phyloP scores from a whole-genome alignment of 1,140 invertebrate species.

The Antheraea pernyi region DNA sequence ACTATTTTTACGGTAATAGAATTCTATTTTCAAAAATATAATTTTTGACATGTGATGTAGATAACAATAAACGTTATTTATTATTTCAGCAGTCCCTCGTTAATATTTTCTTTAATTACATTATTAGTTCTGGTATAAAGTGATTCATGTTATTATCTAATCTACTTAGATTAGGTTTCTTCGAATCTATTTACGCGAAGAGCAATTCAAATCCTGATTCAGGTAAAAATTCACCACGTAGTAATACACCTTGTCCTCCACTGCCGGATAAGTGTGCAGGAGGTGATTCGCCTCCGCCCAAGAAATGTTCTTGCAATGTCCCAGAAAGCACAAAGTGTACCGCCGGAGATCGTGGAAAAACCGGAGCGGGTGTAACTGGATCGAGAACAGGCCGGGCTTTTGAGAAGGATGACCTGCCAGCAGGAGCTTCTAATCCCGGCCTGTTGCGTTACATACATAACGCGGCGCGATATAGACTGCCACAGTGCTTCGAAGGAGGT shows the following conservation, averaged over 20 bases:
- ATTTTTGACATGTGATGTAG: background rate
- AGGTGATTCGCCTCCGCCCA: slow-evolving; percentile 39
- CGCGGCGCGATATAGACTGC: slow-evolving; percentile 58
- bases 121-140: background rate
- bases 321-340: slow-evolving; percentile 35
- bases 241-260: slow-evolving; percentile 10
- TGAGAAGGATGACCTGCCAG: slow-evolving; percentile 44
- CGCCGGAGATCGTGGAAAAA: slow-evolving; percentile 56
- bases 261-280: slow-evolving; percentile 32
- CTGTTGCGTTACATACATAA: slow-evolving; percentile 65
- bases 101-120: background rate
- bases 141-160: slow-evolving; percentile 26
- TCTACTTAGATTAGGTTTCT: slow-evolving; percentile 46
- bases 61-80: background rate
- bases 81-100: background rate
- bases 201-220: slow-evolving; percentile 43
- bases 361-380: slow-evolving; percentile 65
- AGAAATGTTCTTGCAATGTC: slow-evolving; percentile 34
- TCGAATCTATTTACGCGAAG: slow-evolving; percentile 57
- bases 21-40: background rate
- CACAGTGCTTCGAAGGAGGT: slow-evolving; percentile 69
- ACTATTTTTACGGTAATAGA: background rate
- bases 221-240: slow-evolving; percentile 37
- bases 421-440: slow-evolving; percentile 53
- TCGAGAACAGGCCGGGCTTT: slow-evolving; percentile 46